A percentile compares a stretch with the other conserved stretches of the same genome.
These are phyloP conservation scores for Zaprionus gabonicus DNA, from an alignment of 1,140 invertebrate genomes.

Conservation along the genomic window DNA sequence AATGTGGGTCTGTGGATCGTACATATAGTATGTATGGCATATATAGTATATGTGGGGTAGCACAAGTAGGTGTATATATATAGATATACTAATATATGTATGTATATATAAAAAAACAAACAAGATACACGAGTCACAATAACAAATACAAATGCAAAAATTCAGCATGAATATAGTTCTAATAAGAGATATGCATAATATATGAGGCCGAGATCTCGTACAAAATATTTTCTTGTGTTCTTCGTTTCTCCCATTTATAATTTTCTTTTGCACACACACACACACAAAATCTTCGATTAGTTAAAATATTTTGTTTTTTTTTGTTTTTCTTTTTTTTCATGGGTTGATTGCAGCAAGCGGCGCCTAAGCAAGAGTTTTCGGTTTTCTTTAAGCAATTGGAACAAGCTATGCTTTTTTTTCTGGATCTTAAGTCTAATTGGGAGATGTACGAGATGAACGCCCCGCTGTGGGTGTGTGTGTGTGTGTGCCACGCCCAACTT, in stretches of 20 bases:
- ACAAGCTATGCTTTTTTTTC: conserved; percentile 7
- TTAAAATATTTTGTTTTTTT: conserved; percentile 27
- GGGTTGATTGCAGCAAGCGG: conserved; percentile 41
- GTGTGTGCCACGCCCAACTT: conserved; percentile 3
- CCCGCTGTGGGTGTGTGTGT: background rate
- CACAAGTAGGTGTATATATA: conserved; percentile 25
- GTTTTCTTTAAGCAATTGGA: conserved; percentile 5
- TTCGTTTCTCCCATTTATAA: background rate
- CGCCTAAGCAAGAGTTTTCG: background rate
- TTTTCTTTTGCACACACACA: conserved; percentile 1
- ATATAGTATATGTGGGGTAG: conserved; percentile 1
- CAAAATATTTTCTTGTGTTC: conserved; percentile 36
- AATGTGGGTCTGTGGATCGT: background rate
- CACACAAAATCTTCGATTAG: conserved; percentile 5
- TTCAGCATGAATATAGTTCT: conserved; percentile 42
- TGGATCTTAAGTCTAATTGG: conserved; percentile 1
- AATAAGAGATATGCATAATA: conserved; percentile 46
- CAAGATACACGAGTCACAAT: conserved; percentile 33
- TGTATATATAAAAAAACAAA: conserved; percentile 14
- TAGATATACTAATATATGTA: background rate
- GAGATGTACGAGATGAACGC: conserved; percentile 6
- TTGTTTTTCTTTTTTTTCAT: conserved; percentile 16
- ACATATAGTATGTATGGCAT: background rate
- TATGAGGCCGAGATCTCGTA: conserved; percentile 52
- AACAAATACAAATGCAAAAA: conserved; percentile 56